phyloP scores from a whole-genome alignment of 2,888 invertebrate species.

The Spodoptera picta region DNA sequence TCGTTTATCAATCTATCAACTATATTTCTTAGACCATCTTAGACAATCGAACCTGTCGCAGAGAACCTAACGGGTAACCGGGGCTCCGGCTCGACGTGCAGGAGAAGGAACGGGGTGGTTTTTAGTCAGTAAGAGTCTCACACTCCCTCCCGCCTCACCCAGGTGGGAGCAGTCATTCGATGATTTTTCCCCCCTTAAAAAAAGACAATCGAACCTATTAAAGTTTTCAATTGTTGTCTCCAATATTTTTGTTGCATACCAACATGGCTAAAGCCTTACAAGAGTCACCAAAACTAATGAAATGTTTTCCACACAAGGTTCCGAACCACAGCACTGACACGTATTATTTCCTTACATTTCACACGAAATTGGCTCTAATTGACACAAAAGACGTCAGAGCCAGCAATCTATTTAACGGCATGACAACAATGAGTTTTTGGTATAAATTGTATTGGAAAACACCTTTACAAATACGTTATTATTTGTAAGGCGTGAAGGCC shows the following conservation, averaged over 20 bases:
- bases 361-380: constrained; percentile 30
- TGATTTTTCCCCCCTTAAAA: no score
- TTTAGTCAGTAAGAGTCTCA: no score
- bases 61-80: no score
- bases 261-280: constrained; percentile 4
- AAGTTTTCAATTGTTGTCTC: no score
- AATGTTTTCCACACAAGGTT: constrained; percentile 44
- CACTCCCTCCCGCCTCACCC: no score
- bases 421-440: constrained; percentile 52
- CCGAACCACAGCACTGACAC: constrained; percentile 32
- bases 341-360: constrained; percentile 35
- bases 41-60: no score
- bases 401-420: constrained; percentile 49
- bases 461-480: constrained; percentile 64
- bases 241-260: constrained; percentile 1
- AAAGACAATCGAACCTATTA: no score
- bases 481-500: constrained; percentile 63
- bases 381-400: constrained; percentile 40
- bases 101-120: no score
- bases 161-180: no score
- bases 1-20: no score
- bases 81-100: no score
- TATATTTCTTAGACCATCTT: no score
- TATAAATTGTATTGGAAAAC: constrained; percentile 59
- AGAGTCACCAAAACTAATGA: constrained; percentile 23